Conservation (phyloP, 1,140 invertebrate species). For the Luehdorfia chinensis region DNA sequence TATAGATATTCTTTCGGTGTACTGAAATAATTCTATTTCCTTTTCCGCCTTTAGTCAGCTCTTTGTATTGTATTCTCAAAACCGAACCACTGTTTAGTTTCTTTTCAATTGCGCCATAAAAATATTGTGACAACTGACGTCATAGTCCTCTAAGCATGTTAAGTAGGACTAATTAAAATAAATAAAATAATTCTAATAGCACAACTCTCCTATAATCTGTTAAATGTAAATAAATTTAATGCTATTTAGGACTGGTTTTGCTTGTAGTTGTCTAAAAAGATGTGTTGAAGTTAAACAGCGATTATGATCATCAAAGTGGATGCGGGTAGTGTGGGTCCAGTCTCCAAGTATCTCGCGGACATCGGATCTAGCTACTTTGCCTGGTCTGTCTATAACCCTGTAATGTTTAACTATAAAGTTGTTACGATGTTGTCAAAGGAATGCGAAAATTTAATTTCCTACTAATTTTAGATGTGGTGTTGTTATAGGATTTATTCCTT, state of each 20-base stretch:
- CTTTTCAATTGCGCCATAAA: slow-evolving; percentile 26
- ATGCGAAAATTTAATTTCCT: too few species aligned
- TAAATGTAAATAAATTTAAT: slow-evolving; percentile 32
- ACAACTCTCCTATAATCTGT: slow-evolving; percentile 55
- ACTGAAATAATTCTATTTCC: slow-evolving; percentile 49
- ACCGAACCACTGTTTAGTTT: slow-evolving; percentile 15
- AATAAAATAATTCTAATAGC: slow-evolving; percentile 30
- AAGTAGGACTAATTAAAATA: slow-evolving; percentile 22
- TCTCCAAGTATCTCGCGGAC: slow-evolving; percentile 68
- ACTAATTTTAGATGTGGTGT: too few species aligned
- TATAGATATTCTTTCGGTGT: slow-evolving; percentile 56
- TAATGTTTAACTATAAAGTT: slow-evolving; percentile 9
- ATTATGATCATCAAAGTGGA: slow-evolving; percentile 50
- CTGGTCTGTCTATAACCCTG: slow-evolving; percentile 39
- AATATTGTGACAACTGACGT: slow-evolving; percentile 36
- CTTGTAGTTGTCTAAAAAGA: slow-evolving; percentile 52
- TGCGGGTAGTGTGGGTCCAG: slow-evolving; percentile 51
- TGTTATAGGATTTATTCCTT: too few species aligned
- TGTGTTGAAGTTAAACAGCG: slow-evolving; percentile 48
- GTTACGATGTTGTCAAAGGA: slow-evolving; percentile 24
- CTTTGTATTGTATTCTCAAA: slow-evolving; percentile 1
- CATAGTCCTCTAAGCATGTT: slow-evolving; percentile 43
- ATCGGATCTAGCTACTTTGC: slow-evolving; percentile 41
- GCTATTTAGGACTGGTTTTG: slow-evolving; percentile 43
- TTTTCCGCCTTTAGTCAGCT: slow-evolving; percentile 11